A percentile compares a stretch with the other conserved stretches of the same genome.
phyloP scores from a whole-genome alignment of 2,888 invertebrate genomes.

The Drosophila mulleri region DNA sequence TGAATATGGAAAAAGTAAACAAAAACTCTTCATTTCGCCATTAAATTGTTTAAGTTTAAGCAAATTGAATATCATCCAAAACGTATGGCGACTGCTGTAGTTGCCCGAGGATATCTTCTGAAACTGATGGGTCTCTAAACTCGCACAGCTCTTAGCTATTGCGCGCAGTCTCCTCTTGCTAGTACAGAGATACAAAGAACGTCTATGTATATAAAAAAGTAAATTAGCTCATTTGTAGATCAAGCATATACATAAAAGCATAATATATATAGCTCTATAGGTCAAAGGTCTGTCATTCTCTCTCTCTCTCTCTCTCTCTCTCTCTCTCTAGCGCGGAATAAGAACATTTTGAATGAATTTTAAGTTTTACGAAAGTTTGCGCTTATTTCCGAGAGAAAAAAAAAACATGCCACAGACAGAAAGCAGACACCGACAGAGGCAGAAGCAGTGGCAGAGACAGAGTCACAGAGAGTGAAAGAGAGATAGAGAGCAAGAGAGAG shows the following conservation, averaged over 20 bases:
- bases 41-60: no score
- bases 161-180: no score
- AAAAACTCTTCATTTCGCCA: no score
- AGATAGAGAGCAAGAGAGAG: not conserved
- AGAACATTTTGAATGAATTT: slow-evolving; percentile 13
- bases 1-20: no score
- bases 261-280: not conserved
- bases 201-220: no score
- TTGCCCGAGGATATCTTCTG: no score
- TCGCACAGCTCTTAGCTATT: no score
- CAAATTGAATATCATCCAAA: no score
- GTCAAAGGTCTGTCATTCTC: not conserved
- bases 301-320: not conserved
- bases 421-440: slow-evolving; percentile 20
- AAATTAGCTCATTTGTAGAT: not conserved
- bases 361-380: slow-evolving; percentile 47
- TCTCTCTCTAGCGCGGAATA: not conserved
- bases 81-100: no score
- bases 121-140: no score
- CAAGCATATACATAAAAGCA: not conserved
- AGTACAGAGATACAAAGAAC: no score
- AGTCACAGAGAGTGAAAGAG: no score
- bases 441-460: slow-evolving; percentile 2
- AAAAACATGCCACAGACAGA: slow-evolving; percentile 28
- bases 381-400: slow-evolving; percentile 45